Conservation (phyloP, 2,113 vertebrate species). For the Scomber scombrus region DNA sequence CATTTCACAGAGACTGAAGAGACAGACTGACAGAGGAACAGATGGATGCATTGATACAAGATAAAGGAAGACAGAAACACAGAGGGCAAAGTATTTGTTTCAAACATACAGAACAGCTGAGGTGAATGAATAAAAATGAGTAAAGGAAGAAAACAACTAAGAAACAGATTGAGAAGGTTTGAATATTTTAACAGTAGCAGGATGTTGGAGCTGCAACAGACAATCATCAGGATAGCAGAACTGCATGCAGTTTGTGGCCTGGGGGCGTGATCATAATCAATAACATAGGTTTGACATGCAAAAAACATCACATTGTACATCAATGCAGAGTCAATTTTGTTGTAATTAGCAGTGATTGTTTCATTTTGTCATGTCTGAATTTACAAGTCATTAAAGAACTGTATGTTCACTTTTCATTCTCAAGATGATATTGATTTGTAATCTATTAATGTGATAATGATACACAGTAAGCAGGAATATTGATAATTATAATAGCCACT, state of each 20-base stretch:
- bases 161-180: background rate
- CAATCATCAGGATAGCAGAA: background rate
- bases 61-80: slow-evolving; percentile 16
- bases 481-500: too few species aligned
- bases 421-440: too few species aligned
- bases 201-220: background rate
- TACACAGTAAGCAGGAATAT: too few species aligned
- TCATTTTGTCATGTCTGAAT: too few species aligned
- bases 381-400: too few species aligned
- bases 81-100: slow-evolving; percentile 12
- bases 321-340: background rate
- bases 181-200: slow-evolving; percentile 7
- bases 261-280: background rate
- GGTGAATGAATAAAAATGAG: background rate
- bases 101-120: slow-evolving; percentile 1
- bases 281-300: slow-evolving; percentile 5
- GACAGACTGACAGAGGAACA: slow-evolving; percentile 19
- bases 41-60: slow-evolving; percentile 33
- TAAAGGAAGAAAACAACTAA: background rate
- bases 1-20: background rate
- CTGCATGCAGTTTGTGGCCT: background rate
- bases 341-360: background rate
- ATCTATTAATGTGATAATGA: too few species aligned
- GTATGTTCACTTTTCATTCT: too few species aligned
- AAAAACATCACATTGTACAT: background rate